Evolutionary conservation across 2,113 vertebrate genomes (phyloP).

Genomic region (Dasyprocta punctata): DNA sequence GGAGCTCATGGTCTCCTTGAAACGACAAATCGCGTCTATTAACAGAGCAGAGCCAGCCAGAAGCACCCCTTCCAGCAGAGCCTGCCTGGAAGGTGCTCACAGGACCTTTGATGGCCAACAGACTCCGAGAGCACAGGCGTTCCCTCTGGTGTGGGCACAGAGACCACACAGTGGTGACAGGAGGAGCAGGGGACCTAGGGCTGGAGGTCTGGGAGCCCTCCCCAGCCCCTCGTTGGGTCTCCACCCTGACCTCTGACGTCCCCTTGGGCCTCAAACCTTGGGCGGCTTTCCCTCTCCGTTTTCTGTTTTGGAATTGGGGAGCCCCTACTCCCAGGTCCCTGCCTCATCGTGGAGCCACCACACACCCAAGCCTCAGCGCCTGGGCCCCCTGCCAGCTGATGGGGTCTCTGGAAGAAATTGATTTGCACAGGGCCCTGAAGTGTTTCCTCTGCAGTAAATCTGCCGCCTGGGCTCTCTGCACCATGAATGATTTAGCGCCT

Average conservation of each 20-base stretch:
- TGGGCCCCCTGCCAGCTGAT: slow-evolving; percentile 32
- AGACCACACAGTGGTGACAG: background rate
- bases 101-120: background rate
- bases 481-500: slow-evolving; percentile 81
- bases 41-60: background rate
- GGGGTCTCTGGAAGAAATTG: slow-evolving; percentile 73
- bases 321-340: background rate
- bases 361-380: background rate
- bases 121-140: background rate
- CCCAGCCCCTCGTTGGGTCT: background rate
- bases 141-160: background rate
- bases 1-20: background rate
- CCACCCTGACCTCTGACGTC: background rate
- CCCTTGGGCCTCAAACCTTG: background rate
- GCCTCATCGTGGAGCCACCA: background rate
- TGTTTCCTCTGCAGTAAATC: slow-evolving; percentile 63
- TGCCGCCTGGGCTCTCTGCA: slow-evolving; percentile 47
- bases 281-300: background rate
- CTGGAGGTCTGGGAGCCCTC: background rate
- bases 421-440: slow-evolving; percentile 75
- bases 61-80: background rate
- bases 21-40: too few relatives aligned
- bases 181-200: background rate
- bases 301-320: background rate
- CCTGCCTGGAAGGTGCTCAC: too few relatives aligned